A percentile compares a stretch with the other conserved stretches of the same genome.
Evolutionary conservation across 2,113 vertebrate species (phyloP).

Genomic region (Pangasianodon gigas): DNA sequence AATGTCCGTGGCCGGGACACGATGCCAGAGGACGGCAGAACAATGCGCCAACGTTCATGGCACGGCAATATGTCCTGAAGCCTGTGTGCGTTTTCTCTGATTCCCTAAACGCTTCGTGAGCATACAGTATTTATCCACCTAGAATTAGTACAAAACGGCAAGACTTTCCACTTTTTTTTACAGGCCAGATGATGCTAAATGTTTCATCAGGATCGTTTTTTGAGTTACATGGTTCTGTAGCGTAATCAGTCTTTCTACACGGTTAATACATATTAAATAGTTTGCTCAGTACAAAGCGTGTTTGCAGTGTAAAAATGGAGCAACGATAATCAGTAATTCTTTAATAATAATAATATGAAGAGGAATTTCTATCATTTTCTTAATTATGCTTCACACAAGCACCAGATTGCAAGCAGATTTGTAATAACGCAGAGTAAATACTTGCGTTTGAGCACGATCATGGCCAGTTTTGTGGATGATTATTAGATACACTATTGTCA

Average conservation of each 20-base stretch:
- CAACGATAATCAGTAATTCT: neutral
- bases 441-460: neutral
- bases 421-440: neutral
- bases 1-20: constrained; percentile 30
- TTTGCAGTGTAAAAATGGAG: neutral
- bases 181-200: constrained; percentile 8
- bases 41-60: constrained; percentile 45
- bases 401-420: neutral
- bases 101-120: constrained; percentile 39
- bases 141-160: constrained; percentile 27
- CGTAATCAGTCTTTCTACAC: neutral
- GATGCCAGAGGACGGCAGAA: constrained; percentile 43
- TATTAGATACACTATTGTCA: neutral
- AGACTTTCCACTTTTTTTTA: neutral
- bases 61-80: constrained; percentile 47
- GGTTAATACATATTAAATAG: constrained; percentile 10
- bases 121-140: constrained; percentile 39
- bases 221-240: neutral
- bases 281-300: neutral
- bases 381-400: neutral
- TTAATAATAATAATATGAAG: neutral
- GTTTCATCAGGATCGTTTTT: constrained; percentile 10
- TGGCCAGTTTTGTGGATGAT: neutral
- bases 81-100: constrained; percentile 21
- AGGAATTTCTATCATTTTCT: neutral